These are phyloP conservation scores for Hydrotaea cyrtoneurina DNA, from an alignment of 2,888 invertebrate genomes.

Conservation along the genomic window DNA sequence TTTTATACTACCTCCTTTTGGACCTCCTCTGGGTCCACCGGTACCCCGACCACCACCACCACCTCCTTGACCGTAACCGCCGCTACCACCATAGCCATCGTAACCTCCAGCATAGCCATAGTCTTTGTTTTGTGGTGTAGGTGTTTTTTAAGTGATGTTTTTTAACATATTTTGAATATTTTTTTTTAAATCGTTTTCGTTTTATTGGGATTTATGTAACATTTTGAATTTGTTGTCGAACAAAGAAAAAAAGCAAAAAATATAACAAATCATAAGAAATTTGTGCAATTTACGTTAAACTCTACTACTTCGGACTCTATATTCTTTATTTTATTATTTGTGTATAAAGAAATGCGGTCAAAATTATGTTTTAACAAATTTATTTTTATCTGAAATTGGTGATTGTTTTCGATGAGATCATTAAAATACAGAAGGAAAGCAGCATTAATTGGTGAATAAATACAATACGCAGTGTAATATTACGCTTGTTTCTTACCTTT, in stretches of 20 bases:
- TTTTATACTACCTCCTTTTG: constrained; percentile 84
- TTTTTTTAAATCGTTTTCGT: constrained; percentile 28
- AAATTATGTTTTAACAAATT: constrained; percentile 41
- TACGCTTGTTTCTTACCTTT: background rate
- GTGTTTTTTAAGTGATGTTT: constrained; percentile 37
- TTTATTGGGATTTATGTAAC: constrained; percentile 57
- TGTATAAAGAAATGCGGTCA: constrained; percentile 61
- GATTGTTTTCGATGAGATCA: constrained; percentile 3
- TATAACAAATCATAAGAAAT: constrained; percentile 65
- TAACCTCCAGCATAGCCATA: constrained; percentile 82
- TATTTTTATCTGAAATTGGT: background rate
- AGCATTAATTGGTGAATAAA: background rate
- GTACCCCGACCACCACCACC: constrained; percentile 89
- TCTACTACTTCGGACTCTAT: constrained; percentile 49
- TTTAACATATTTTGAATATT: constrained; percentile 34
- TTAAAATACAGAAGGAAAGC: background rate
- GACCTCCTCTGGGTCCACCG: constrained; percentile 90
- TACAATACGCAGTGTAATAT: background rate
- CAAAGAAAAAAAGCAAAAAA: constrained; percentile 66
- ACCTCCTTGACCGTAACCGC: constrained; percentile 91
- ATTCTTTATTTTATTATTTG: constrained; percentile 22
- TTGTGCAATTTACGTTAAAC: constrained; percentile 39
- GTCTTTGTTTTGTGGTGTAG: constrained; percentile 81
- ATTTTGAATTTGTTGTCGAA: constrained; percentile 24
- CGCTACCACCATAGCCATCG: constrained; percentile 91